Evolutionary conservation across 1,140 invertebrate species (phyloP).

Genomic region (Drosophila busckii): DNA sequence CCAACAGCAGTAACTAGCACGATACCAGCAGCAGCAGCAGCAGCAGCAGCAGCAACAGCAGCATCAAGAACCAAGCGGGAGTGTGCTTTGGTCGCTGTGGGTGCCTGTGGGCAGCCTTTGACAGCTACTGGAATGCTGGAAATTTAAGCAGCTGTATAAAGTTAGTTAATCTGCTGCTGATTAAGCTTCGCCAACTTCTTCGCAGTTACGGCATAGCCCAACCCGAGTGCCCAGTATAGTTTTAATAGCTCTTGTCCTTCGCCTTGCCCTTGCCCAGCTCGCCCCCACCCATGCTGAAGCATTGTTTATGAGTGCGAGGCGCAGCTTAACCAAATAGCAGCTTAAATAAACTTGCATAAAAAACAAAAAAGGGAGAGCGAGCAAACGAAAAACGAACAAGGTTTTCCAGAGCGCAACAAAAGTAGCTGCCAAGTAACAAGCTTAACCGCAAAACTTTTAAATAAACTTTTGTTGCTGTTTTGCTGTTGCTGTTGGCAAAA

Average conservation of each 20-base stretch:
- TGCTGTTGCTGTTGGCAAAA: constrained; percentile 35
- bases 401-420: constrained; percentile 41
- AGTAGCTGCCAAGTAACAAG: constrained; percentile 72
- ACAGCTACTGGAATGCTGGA: constrained; percentile 55
- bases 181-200: constrained; percentile 48
- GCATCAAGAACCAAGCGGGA: too few relatives aligned
- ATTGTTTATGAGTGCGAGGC: constrained; percentile 46
- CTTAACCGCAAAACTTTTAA: constrained; percentile 73
- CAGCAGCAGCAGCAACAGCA: too few relatives aligned
- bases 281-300: constrained; percentile 8
- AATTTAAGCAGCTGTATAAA: constrained; percentile 70
- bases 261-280: constrained; percentile 16
- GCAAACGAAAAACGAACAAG: too few relatives aligned
- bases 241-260: constrained; percentile 54
- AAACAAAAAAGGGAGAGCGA: constrained; percentile 36
- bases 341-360: constrained; percentile 57
- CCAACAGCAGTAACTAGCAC: constrained; percentile 6
- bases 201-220: constrained; percentile 49
- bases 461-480: constrained; percentile 64
- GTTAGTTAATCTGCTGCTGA: constrained; percentile 65
- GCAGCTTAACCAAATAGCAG: constrained; percentile 36
- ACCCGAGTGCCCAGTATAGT: constrained; percentile 48
- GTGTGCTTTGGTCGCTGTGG: too few relatives aligned
- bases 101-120: too few relatives aligned
- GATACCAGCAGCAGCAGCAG: too few relatives aligned